Conservation (phyloP, 2,797 vertebrate genomes). For the Aldrovandia affinis region DNA sequence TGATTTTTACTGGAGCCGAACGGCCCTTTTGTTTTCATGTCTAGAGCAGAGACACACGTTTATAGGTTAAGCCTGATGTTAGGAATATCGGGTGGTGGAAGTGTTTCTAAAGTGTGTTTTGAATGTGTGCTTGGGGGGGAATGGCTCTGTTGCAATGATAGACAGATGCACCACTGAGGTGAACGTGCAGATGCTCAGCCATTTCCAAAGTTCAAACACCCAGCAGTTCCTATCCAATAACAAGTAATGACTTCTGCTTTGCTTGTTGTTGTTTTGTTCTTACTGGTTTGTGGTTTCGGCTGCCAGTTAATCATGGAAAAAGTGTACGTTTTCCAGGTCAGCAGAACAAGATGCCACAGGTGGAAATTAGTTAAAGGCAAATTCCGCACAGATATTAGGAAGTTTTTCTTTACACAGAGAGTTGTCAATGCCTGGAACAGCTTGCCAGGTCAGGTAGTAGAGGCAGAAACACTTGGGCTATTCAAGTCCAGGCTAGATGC, state of each 20-base stretch:
- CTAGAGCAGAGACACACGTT: not conserved
- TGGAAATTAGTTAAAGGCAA: no score
- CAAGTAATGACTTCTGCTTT: not conserved
- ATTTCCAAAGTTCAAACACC: not conserved
- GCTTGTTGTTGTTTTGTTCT: not conserved
- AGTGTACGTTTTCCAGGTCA: no score
- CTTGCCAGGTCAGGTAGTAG: no score
- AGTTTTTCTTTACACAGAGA: no score
- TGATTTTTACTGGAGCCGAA: not conserved
- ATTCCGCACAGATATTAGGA: no score
- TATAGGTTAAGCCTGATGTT: conserved; percentile 6
- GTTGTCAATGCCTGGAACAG: no score
- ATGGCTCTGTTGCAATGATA: no score
- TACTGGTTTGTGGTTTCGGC: not conserved
- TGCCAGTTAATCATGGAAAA: not conserved
- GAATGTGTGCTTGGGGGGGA: not conserved
- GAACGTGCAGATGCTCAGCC: not conserved
- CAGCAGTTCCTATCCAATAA: not conserved
- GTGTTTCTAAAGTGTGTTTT: not conserved
- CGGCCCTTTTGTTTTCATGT: not conserved
- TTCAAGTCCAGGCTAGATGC: no score
- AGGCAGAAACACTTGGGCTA: no score
- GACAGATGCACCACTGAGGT: not conserved
- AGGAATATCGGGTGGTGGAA: not conserved
- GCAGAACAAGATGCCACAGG: no score